Base-by-base conservation (phyloP, 2,888 invertebrate genomes). In the Polyommatus icarus region DNA sequence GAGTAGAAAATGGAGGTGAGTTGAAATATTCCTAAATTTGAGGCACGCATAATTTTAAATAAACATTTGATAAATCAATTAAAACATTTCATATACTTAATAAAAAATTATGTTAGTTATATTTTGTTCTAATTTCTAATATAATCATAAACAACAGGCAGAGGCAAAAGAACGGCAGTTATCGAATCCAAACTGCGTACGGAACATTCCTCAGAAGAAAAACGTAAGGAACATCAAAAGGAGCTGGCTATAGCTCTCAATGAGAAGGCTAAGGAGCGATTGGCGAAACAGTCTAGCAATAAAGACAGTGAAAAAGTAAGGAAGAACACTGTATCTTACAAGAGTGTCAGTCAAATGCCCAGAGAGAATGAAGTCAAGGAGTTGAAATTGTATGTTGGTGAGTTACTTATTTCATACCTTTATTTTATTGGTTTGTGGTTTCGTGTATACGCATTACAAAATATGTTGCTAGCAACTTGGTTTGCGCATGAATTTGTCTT, bases 161-260 rank as follows among this genome's bases (percentile, higher is more conserved):
- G 96, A 81, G 98, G 97, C 80, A 98, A 97, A 88, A 95, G 99
- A 82, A 98, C 97, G 57, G 98, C 99, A 3, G 97, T 99, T 7
- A 95, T 99, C 59, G 99, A 99, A 85, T 98, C 97, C 4, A 99
- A 99, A 90, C 95, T 99, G 10, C 95, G 99, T 85, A 98, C 98
- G 59, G 99, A 99, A 87, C 97, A 98, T 83, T 98, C 99, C 15
- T 97, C 99, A 0, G 99, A 99, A 88, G 99, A 99, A 85, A 99
- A 99, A 89, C 96, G 99, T 18, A 98, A 98, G 83, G 97, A 98
- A 85, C 99, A 99, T 94, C 99, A 99, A 89, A 97, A 98, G 84
- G 99, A 99, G 90, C 91, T 99, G 79, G 98, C 98, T 0, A 96
- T 96, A 79, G 96, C 96, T 80, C 92, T 99, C 67, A 99, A 99